Base-by-base conservation (phyloP, 2,888 invertebrate species). In the Matsumyia berberina region DNA sequence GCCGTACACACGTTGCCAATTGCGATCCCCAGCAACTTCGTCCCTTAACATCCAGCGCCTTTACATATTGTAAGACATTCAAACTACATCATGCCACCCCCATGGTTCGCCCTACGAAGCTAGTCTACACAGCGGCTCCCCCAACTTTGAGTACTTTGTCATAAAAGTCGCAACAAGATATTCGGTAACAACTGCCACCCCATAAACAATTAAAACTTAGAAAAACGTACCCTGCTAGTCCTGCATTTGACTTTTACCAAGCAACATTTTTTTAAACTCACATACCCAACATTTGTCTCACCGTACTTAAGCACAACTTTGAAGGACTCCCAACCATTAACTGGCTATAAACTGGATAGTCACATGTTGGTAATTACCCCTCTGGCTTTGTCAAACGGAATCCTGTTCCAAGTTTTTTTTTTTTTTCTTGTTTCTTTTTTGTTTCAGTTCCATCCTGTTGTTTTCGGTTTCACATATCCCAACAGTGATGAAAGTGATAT, bases 321-420 rank as follows among this genome's bases (percentile, higher is more conserved):
- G 79, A 67, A 73, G 66, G 66, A 73, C 83, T 83, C 73, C 66
- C 60, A 60, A 39, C 73, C 79, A 79, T 83, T 83, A 78, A 78
- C 83, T 79, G 79, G 66, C 62, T 58, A 74, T 74, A 85, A 85
- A 85, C 79, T 85, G 69, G 74, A 80, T 79, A 76, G 85, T 85
- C 85, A 85, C 70, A 85, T 85, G 85, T 69, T 80, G 62, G 80
- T 80, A 85, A 85, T 74, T 85, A 80, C 85, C 74, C 33, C 42
- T n/a, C 51, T 39, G 57, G 24, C 66, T 57, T 12, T 42, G 57
- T 57, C 62, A 62, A 70, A 70, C 69, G 51, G 46, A 64, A 55
- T 64, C 44, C 53, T 62, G 39, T 60, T 53, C 66, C 62, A 49
- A 69, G 64, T 64, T 49, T 33, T 39, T 6, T 31, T 33, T 31